Evolutionary conservation across 2,797 vertebrate genomes (phyloP).

Genomic region (Clarias laeviceps): DNA sequence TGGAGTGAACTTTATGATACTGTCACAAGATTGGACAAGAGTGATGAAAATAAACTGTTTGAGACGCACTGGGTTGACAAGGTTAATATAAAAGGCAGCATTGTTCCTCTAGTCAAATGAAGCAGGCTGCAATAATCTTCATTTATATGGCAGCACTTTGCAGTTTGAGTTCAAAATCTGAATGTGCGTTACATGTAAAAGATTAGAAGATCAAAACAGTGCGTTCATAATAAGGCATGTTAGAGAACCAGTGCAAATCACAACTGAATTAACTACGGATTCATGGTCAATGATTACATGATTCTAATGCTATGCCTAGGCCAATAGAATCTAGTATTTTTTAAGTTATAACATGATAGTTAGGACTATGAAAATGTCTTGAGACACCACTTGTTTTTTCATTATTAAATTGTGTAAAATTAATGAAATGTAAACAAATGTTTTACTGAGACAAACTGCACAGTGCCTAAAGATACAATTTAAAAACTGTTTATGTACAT

Average conservation of each 20-base stretch:
- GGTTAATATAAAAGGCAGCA: not conserved
- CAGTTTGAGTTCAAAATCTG: not conserved
- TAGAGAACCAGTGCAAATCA: not conserved
- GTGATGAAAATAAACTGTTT: constrained; percentile 37
- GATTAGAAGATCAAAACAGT: not conserved
- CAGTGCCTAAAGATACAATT: too few species aligned
- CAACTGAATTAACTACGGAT: not conserved
- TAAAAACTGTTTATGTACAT: too few species aligned
- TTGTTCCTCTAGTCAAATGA: not conserved
- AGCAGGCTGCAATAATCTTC: not conserved
- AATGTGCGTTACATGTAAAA: not conserved
- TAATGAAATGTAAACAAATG: too few species aligned
- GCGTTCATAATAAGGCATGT: not conserved
- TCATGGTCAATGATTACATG: too few species aligned
- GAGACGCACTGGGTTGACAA: not conserved
- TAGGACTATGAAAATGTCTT: too few species aligned
- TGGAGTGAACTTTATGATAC: constrained; percentile 60
- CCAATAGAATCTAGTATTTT: not conserved
- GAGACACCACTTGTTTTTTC: too few species aligned
- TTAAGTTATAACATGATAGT: not conserved
- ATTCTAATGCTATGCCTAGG: not conserved
- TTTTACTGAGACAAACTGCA: too few species aligned
- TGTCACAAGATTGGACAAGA: constrained; percentile 64
- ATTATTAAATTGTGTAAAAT: too few species aligned
- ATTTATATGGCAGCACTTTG: not conserved